Conservation (phyloP, 2,888 invertebrate species). For the Mesorhabditis belari region DNA sequence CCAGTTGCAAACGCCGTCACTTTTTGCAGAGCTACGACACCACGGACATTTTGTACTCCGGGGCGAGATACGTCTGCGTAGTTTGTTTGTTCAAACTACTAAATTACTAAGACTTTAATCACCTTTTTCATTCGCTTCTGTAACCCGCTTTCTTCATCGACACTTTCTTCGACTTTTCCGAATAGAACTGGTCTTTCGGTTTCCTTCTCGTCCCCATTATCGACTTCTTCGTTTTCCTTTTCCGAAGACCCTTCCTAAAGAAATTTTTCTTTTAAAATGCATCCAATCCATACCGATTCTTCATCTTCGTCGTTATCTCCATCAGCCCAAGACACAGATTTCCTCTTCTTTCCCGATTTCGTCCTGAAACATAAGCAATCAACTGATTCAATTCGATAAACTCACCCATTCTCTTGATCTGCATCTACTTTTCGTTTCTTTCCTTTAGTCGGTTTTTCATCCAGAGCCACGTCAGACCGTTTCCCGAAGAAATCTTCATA, state of each 20-base stretch:
- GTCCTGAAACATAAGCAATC: conserved; percentile 1
- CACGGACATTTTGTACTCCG: background rate
- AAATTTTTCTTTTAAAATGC: conserved; percentile 18
- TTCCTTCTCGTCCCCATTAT: conserved; percentile 7
- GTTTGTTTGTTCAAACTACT: background rate
- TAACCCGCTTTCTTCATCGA: conserved; percentile 2
- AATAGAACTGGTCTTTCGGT: conserved; percentile 6
- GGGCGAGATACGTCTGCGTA: background rate
- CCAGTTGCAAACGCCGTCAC: background rate
- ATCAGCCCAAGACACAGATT: conserved; percentile 11
- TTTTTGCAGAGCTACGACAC: background rate
- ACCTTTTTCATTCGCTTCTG: background rate
- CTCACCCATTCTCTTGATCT: background rate
- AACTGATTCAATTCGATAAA: background rate
- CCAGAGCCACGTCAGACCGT: conserved; percentile 9
- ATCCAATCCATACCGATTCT: too few species aligned
- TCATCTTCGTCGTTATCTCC: conserved; percentile 12
- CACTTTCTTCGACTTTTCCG: conserved; percentile 6
- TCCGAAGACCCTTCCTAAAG: conserved; percentile 7
- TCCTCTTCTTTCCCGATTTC: conserved; percentile 15
- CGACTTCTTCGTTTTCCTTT: conserved; percentile 11
- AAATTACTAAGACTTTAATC: background rate
- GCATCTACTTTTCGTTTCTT: conserved; percentile 15
- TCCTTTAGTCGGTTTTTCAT: background rate
- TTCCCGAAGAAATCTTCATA: conserved; percentile 36